phyloP scores from a whole-genome alignment of 2,888 invertebrate genomes.

The Andrena bicolor region DNA sequence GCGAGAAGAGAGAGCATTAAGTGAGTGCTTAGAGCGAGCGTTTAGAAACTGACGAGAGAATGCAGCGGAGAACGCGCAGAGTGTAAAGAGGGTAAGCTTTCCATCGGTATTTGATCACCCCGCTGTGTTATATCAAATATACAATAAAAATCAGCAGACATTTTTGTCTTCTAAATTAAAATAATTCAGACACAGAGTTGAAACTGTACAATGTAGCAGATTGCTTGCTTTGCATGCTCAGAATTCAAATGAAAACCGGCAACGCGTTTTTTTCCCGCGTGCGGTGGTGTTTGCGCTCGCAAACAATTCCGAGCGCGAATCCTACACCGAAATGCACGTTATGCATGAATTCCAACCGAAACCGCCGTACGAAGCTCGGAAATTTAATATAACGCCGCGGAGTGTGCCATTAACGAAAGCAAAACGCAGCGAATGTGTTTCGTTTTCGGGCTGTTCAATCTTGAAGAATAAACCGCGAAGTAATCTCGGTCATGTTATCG shows the following conservation, averaged over 20 bases:
- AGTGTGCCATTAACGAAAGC: conserved; percentile 19
- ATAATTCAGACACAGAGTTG: background rate
- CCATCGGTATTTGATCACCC: background rate
- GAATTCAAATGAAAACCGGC: background rate
- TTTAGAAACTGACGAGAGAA: background rate
- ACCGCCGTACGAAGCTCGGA: background rate
- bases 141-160: background rate
- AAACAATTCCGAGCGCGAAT: background rate
- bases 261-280: background rate
- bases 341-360: background rate
- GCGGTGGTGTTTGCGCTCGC: background rate
- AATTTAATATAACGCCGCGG: conserved; percentile 27
- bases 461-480: background rate
- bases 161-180: background rate
- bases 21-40: conserved; percentile 9
- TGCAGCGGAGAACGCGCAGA: background rate
- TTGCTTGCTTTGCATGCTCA: background rate
- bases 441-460: conserved; percentile 14
- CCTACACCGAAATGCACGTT: background rate
- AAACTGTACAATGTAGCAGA: background rate
- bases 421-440: background rate
- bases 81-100: conserved; percentile 1
- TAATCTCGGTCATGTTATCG: conserved; percentile 4
- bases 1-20: background rate
- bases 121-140: background rate